Percentiles rank a stretch among this genome's conserved stretches.
Conservation (phyloP, 2,113 vertebrate species). For the Petrocephalus zakoni region DNA sequence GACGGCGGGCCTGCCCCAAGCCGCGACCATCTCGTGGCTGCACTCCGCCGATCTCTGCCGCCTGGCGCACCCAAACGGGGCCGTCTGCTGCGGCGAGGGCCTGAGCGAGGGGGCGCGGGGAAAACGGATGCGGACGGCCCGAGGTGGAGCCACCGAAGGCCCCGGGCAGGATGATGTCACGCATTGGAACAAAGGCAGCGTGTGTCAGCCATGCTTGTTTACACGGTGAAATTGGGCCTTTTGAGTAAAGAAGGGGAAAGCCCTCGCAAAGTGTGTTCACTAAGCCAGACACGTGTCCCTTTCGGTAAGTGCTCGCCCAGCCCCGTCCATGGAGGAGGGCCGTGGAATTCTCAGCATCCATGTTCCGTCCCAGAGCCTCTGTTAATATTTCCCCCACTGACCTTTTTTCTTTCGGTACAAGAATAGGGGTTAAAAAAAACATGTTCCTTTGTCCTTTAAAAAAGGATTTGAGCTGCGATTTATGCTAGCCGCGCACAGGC, state of each 20-base stretch:
- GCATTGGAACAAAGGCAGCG: background rate
- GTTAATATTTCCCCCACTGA: background rate
- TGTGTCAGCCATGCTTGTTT: background rate
- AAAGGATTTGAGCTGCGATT: background rate
- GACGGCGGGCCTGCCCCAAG: background rate
- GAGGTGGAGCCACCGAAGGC: background rate
- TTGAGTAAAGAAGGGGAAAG: background rate
- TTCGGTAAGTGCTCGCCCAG: background rate
- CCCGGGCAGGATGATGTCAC: background rate
- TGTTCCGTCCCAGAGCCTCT: background rate
- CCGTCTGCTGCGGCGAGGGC: background rate
- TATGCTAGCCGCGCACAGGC: background rate
- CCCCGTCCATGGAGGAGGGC: background rate
- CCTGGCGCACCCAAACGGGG: background rate
- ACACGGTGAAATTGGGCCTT: background rate
- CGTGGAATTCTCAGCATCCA: background rate
- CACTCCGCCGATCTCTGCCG: background rate
- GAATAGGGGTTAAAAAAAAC: constrained; percentile 10
- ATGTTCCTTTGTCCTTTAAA: constrained; percentile 1
- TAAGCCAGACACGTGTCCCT: background rate
- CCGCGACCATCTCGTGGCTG: background rate
- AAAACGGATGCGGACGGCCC: background rate
- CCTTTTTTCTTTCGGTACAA: background rate
- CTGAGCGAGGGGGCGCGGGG: background rate
- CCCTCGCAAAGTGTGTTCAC: background rate